Conservation (phyloP, 2,888 invertebrate species). For the Cylloceria caligata region DNA sequence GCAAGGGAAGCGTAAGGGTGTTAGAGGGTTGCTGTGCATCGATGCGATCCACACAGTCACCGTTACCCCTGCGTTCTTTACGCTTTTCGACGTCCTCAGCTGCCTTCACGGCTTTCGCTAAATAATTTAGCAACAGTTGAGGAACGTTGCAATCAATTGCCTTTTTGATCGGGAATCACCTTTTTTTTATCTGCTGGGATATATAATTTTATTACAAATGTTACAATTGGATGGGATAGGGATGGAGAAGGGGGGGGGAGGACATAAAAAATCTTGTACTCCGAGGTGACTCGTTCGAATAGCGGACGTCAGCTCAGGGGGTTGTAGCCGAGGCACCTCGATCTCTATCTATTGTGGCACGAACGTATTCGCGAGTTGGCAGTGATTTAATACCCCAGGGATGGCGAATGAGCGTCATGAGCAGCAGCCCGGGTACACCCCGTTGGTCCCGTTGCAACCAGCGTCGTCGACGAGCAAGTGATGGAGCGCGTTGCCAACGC, state of each 20-base stretch:
- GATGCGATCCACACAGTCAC: conserved; percentile 1
- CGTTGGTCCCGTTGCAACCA: conserved; percentile 25
- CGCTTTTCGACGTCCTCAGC: conserved; percentile 16
- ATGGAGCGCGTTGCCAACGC: conserved; percentile 66
- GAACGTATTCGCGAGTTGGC: conserved; percentile 67
- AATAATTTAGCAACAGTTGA: conserved; percentile 27
- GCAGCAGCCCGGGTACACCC: conserved; percentile 53
- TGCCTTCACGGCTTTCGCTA: conserved; percentile 1
- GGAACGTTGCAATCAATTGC: conserved; percentile 4
- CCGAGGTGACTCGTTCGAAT: conserved; percentile 34
- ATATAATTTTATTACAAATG: conserved; percentile 52
- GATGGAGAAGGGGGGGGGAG: not conserved
- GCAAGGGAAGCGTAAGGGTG: not conserved
- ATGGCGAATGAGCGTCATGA: conserved; percentile 69
- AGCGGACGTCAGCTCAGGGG: conserved; percentile 56
- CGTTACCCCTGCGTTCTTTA: not conserved
- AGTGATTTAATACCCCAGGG: conserved; percentile 71
- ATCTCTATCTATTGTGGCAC: conserved; percentile 61
- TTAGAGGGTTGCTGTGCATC: conserved; percentile 5
- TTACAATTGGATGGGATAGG: conserved; percentile 31
- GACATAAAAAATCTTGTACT: conserved; percentile 52
- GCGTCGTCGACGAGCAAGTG: conserved; percentile 61
- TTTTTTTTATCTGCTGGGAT: conserved; percentile 19
- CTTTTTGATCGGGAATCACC: not conserved
- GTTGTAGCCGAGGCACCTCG: conserved; percentile 43